Percentiles rank a stretch among this genome's conserved stretches.
Evolutionary conservation across 1,140 invertebrate species (phyloP).

Genomic region (Liolophura sinensis): DNA sequence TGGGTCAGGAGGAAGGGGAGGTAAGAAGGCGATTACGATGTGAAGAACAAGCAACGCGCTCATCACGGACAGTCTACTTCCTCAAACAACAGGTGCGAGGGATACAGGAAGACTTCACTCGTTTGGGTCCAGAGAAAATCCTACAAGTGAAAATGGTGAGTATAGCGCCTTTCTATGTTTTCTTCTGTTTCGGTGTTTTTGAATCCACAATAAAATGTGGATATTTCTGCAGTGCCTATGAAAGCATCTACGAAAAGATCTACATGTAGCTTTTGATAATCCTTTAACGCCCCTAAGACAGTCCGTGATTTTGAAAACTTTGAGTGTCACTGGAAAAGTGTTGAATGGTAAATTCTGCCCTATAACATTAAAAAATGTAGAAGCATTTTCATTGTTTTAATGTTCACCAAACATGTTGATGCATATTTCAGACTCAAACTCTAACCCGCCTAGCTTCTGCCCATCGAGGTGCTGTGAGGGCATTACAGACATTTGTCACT

Average conservation of each 20-base stretch:
- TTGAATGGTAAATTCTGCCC: too few relatives aligned
- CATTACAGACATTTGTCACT: slow-evolving; percentile 42
- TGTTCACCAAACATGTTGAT: background rate
- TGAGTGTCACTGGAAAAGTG: too few relatives aligned
- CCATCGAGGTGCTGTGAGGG: slow-evolving; percentile 38
- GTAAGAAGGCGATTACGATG: slow-evolving; percentile 25
- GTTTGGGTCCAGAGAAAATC: slow-evolving; percentile 20
- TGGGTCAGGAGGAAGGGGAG: slow-evolving; percentile 37
- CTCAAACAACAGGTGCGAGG: slow-evolving; percentile 44
- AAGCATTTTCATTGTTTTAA: too few relatives aligned
- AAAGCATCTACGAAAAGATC: too few relatives aligned
- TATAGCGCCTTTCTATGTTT: too few relatives aligned
- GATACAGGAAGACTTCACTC: slow-evolving; percentile 35
- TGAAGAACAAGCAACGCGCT: slow-evolving; percentile 36
- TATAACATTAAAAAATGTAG: too few relatives aligned
- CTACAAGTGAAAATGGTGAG: slow-evolving; percentile 43
- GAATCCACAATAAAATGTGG: too few relatives aligned
- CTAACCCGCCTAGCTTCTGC: slow-evolving; percentile 32
- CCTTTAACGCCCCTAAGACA: too few relatives aligned
- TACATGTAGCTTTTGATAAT: too few relatives aligned
- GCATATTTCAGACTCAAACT: slow-evolving; percentile 34
- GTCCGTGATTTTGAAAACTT: too few relatives aligned
- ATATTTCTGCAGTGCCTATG: too few relatives aligned
- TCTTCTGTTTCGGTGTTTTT: too few relatives aligned
- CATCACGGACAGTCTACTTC: slow-evolving; percentile 40